Evolutionary conservation across 2,113 vertebrate species (phyloP).

Genomic region (Catagonus wagneri): DNA sequence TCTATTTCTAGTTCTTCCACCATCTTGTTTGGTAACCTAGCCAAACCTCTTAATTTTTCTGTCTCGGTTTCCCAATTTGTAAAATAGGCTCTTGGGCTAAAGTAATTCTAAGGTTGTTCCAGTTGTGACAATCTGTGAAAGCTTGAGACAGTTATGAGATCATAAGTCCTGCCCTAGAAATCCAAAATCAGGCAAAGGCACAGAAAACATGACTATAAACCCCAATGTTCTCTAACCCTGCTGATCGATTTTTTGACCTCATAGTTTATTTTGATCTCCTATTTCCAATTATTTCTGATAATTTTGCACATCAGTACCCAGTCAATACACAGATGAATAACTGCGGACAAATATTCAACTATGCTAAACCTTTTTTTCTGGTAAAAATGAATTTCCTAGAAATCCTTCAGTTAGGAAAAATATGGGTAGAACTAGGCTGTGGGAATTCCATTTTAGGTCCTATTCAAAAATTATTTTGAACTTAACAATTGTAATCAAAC

Average conservation of each 20-base stretch:
- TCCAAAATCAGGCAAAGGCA: constrained; percentile 1
- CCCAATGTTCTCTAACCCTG: background rate
- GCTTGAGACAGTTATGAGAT: background rate
- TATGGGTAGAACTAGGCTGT: background rate
- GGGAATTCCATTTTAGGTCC: background rate
- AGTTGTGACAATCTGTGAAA: constrained; percentile 7
- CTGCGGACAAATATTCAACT: background rate
- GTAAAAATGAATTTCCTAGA: constrained; percentile 29
- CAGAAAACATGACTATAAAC: background rate
- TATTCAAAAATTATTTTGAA: constrained; percentile 16
- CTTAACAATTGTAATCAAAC: background rate
- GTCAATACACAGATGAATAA: background rate
- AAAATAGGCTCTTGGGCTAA: background rate
- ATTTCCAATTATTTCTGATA: background rate
- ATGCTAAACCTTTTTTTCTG: background rate
- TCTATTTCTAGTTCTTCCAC: background rate
- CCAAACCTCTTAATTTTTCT: background rate
- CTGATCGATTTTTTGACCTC: constrained; percentile 13
- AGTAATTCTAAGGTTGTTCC: background rate
- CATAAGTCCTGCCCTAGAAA: background rate
- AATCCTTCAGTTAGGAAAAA: background rate
- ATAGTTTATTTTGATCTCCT: constrained; percentile 5
- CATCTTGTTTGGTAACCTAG: background rate
- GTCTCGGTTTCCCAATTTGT: constrained; percentile 31
- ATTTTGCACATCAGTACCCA: background rate